phyloP scores from a whole-genome alignment of 2,113 vertebrate species.

The Hipposideros armiger region DNA sequence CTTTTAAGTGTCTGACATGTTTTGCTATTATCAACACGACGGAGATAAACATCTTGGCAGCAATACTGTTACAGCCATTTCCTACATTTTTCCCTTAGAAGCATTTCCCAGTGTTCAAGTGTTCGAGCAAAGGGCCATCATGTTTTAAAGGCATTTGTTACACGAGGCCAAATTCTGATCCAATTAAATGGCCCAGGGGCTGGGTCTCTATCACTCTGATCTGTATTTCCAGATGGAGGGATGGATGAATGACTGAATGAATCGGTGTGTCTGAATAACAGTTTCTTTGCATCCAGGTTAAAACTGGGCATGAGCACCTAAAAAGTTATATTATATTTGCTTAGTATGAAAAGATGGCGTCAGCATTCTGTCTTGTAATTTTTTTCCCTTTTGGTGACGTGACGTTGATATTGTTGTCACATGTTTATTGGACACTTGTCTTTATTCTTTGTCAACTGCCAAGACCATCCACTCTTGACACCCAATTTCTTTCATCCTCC shows the following conservation, averaged over 20 bases:
- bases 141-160: not conserved
- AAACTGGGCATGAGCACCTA: not conserved
- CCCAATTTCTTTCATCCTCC: not conserved
- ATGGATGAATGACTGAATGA: too few species aligned
- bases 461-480: not conserved
- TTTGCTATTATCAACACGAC: not conserved
- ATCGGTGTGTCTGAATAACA: not conserved
- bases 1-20: not conserved
- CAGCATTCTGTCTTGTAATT: not conserved
- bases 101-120: not conserved
- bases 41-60: not conserved
- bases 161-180: not conserved
- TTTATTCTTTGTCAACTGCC: not conserved
- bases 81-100: not conserved
- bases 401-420: not conserved
- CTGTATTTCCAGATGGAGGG: not conserved
- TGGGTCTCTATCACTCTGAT: not conserved
- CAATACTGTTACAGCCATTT: not conserved
- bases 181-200: not conserved
- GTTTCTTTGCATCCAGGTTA: not conserved
- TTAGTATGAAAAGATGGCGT: not conserved
- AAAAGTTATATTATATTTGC: not conserved
- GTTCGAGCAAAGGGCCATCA: not conserved
- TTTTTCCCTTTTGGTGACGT: not conserved
- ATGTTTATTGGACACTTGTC: not conserved